These are phyloP conservation scores for Laupala kohalensis DNA, from an alignment of 1,140 invertebrate genomes.

Conservation along the genomic window DNA sequence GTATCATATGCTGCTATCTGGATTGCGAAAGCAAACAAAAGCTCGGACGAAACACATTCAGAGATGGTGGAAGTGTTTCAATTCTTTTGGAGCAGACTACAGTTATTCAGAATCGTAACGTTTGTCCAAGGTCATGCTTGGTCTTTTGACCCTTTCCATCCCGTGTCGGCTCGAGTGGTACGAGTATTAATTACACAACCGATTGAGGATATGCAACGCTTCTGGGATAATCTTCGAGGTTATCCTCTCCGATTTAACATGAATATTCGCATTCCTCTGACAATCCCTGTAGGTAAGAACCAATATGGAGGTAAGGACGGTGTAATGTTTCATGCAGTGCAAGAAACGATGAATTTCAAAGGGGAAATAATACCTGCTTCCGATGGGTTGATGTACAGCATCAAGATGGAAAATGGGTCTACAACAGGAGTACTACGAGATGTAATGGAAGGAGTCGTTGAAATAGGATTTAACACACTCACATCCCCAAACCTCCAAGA, in stretches of 20 bases:
- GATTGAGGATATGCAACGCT: background rate
- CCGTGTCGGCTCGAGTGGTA: background rate
- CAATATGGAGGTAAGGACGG: background rate
- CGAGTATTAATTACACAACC: background rate
- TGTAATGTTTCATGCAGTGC: background rate
- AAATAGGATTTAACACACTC: background rate
- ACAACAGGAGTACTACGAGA: background rate
- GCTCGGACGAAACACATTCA: too few relatives aligned
- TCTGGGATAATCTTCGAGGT: background rate
- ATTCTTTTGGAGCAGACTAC: too few relatives aligned
- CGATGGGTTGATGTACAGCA: background rate
- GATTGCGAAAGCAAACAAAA: too few relatives aligned
- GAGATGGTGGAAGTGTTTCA: too few relatives aligned
- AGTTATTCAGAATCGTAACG: too few relatives aligned
- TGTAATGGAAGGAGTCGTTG: background rate
- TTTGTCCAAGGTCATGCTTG: too few relatives aligned
- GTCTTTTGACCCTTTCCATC: background rate
- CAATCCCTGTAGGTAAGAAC: background rate
- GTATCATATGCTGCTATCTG: too few relatives aligned
- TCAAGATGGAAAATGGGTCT: background rate
- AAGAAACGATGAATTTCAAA: background rate
- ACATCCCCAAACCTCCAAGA: background rate
- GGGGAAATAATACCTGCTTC: background rate
- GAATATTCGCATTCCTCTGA: background rate
- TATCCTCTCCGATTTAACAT: background rate